Conservation (phyloP, 2,113 vertebrate species). For the Percopsis transmontana region DNA sequence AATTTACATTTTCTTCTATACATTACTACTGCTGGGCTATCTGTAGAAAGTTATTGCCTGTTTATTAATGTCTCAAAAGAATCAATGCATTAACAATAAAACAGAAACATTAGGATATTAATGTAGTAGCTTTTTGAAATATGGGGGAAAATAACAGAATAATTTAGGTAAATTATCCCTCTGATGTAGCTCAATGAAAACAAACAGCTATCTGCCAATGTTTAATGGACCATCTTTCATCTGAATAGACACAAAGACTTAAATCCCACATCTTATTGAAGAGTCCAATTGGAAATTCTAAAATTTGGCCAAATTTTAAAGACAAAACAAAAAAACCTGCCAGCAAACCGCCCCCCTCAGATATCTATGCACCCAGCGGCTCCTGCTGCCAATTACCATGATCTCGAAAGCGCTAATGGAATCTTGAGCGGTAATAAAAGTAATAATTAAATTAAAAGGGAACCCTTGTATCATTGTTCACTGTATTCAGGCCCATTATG, state of each 20-base stretch:
- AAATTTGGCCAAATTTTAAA: constrained; percentile 70
- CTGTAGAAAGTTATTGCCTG: neutral
- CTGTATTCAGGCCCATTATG: constrained; percentile 64
- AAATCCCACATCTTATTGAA: constrained; percentile 68
- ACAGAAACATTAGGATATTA: constrained; percentile 14
- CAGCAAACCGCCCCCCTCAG: constrained; percentile 59
- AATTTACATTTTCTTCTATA: no score
- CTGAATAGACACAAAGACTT: constrained; percentile 73
- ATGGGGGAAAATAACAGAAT: constrained; percentile 49
- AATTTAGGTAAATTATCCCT: constrained; percentile 74
- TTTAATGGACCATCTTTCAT: constrained; percentile 71
- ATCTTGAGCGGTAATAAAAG: constrained; percentile 74
- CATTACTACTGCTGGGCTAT: no score
- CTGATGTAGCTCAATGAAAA: constrained; percentile 73
- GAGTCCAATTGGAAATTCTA: constrained; percentile 65
- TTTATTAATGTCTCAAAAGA: neutral
- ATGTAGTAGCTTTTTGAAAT: constrained; percentile 47
- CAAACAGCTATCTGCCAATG: constrained; percentile 65
- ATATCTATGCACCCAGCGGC: constrained; percentile 71
- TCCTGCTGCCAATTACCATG: constrained; percentile 63
- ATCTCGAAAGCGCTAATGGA: constrained; percentile 72
- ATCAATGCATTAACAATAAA: constrained; percentile 15
- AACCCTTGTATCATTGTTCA: constrained; percentile 62
- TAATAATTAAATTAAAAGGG: constrained; percentile 70
- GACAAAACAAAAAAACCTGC: constrained; percentile 60